Base-by-base conservation (phyloP, 2,888 invertebrate genomes). In the Dendrolimus houi region DNA sequence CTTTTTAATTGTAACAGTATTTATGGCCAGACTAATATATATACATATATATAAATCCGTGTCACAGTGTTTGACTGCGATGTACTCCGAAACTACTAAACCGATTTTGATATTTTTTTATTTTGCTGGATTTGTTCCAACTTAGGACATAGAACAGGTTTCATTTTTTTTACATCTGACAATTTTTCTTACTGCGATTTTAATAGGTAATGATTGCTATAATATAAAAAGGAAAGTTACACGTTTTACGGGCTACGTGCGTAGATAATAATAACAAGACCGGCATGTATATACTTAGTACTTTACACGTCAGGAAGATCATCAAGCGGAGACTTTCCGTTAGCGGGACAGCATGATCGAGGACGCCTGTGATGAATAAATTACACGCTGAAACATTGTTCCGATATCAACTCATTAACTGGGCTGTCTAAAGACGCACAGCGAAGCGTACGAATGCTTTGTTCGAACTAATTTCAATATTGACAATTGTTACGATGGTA, bases 321-420 rank as follows among this genome's bases (percentile, higher is more conserved):
- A 82, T 78, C 78, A 77, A 66, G 73, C 79, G 83, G 86, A 84
- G 86, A 86, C 81, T 86, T 87, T 87, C 87, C 85, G 83, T 76
- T 82, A 77, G 69, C 72, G 71, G 72, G 69, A 65, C 72, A 75
- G 68, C 65, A 76, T 85, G 85, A 87, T 85, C 85, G 88, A 87
- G 87, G 87, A 85, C 88, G 86, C 73, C 81, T 85, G 87, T 83
- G 81, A 89, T 89, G 89, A 88, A 90, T 89, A 90, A 89, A 89
- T 89, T 89, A 89, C 89, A 89, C 86, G 87, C 87, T 87, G 85
- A 86, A 87, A 88, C 86, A 88, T 87, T 89, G 87, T 89, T 80
- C 81, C 83, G 75, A 86, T 83, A 76, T 75, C 77, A 81, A 83
- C 84, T 81, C 85, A 85, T 84, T 87, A 86, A 79, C 79, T 76